A percentile compares a stretch with the other conserved stretches of the same genome.
Conservation (phyloP, 1,140 invertebrate species). For the Laodelphax striatellus region DNA sequence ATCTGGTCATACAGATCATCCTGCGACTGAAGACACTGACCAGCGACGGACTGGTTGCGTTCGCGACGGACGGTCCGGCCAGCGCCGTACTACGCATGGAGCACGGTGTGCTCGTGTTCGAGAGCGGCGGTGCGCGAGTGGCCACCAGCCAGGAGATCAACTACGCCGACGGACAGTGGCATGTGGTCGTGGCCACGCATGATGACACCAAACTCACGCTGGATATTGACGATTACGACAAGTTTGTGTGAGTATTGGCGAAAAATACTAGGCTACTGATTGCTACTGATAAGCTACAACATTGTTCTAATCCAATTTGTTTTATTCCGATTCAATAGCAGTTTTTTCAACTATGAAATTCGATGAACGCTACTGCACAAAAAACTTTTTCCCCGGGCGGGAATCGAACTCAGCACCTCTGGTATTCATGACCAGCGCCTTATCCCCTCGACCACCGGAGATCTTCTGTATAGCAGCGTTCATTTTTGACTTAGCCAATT, state of each 20-base stretch:
- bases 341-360: no score
- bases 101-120: conserved; percentile 56
- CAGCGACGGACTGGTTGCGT: conserved; percentile 65
- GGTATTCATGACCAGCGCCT: no score
- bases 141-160: conserved; percentile 41
- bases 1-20: conserved; percentile 56
- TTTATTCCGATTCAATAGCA: no score
- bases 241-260: conserved; percentile 37
- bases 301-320: no score
- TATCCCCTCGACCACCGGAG: no score
- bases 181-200: conserved; percentile 74
- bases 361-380: no score
- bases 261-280: no score
- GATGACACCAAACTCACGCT: conserved; percentile 48
- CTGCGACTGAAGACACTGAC: conserved; percentile 80
- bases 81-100: conserved; percentile 49
- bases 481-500: no score
- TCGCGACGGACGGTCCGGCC: conserved; percentile 51
- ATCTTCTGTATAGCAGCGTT: no score
- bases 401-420: no score
- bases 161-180: conserved; percentile 86
- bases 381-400: no score
- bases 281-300: no score
- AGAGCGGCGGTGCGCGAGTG: conserved; percentile 48
- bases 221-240: conserved; percentile 72